phyloP scores from a whole-genome alignment of 2,888 invertebrate genomes.

The Periphyllus acericola region DNA sequence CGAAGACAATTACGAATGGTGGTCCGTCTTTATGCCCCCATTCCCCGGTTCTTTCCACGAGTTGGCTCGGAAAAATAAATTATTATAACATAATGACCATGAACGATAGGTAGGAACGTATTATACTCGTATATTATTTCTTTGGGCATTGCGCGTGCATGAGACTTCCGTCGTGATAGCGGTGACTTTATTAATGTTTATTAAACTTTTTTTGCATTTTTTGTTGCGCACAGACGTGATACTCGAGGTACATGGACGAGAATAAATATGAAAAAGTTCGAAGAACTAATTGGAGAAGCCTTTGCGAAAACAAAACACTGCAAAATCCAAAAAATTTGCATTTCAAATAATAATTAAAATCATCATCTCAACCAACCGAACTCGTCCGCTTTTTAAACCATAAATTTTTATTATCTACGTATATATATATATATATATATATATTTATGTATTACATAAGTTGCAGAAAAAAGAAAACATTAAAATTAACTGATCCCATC shows the following conservation, averaged over 20 bases:
- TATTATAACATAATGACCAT: neutral
- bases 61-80: neutral
- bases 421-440: neutral
- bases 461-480: slow-evolving; percentile 8
- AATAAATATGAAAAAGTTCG: slow-evolving; percentile 24
- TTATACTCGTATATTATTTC: too few species aligned
- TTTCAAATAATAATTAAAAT: slow-evolving; percentile 44
- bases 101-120: too few species aligned
- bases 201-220: neutral
- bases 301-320: slow-evolving; percentile 22
- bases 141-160: neutral
- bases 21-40: too few species aligned
- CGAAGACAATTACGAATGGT: too few species aligned
- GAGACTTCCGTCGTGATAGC: neutral
- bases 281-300: slow-evolving; percentile 35
- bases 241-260: neutral
- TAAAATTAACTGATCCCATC: slow-evolving; percentile 42
- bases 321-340: slow-evolving; percentile 35
- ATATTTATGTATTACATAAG: neutral
- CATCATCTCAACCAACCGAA: slow-evolving; percentile 15
- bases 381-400: slow-evolving; percentile 33
- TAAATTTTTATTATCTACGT: slow-evolving; percentile 6
- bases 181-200: neutral
- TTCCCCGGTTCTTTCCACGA: neutral
- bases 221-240: neutral